Conservation (phyloP, 1,140 invertebrate genomes). For the Drosophila quadrilineata region DNA sequence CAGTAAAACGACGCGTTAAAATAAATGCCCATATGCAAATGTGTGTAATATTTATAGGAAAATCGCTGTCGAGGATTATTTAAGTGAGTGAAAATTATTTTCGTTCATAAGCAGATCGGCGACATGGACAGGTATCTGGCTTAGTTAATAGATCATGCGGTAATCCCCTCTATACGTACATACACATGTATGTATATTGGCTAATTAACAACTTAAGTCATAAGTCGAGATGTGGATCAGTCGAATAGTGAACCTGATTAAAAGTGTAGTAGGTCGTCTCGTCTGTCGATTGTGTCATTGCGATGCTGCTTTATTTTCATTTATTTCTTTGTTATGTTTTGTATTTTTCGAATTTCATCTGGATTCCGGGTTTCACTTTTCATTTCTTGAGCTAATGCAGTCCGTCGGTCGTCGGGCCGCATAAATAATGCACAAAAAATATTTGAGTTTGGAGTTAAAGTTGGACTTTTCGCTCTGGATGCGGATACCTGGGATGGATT, state of each 20-base stretch:
- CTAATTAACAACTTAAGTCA: not conserved
- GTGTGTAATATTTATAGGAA: too few relatives aligned
- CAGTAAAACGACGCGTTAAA: too few relatives aligned
- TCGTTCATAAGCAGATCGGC: not conserved
- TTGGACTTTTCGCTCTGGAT: too few relatives aligned
- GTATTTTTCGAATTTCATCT: too few relatives aligned
- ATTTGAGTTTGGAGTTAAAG: too few relatives aligned
- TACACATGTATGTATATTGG: too few relatives aligned
- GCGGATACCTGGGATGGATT: conserved; percentile 15
- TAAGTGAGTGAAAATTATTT: not conserved
- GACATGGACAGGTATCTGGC: not conserved
- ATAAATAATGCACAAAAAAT: conserved; percentile 6
- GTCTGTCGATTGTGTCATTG: not conserved
- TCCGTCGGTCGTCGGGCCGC: too few relatives aligned
- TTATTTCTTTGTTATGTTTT: too few relatives aligned
- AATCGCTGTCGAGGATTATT: too few relatives aligned
- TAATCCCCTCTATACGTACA: too few relatives aligned
- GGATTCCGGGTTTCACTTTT: conserved; percentile 37
- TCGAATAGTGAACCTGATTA: not conserved
- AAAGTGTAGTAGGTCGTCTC: conserved; percentile 1
- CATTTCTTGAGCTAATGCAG: not conserved
- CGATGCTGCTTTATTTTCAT: too few relatives aligned
- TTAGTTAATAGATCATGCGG: not conserved
- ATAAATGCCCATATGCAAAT: too few relatives aligned
- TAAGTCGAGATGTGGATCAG: not conserved